Conservation (phyloP, 2,888 invertebrate species). For the Brenthis hecate region DNA sequence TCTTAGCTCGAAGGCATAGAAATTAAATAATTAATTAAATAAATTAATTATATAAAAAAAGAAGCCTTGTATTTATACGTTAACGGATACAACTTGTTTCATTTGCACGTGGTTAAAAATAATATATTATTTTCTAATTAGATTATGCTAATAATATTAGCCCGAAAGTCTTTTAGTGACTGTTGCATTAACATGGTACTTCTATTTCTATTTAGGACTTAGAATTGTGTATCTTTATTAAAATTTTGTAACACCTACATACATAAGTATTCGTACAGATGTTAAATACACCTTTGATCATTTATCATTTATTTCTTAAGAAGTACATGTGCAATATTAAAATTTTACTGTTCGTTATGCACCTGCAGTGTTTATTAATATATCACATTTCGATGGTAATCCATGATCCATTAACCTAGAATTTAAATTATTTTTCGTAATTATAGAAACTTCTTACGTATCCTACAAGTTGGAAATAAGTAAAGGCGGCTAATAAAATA, state of each 20-base stretch:
- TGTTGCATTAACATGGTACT: too few species aligned
- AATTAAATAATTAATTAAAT: too few species aligned
- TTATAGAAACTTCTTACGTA: slow-evolving; percentile 6
- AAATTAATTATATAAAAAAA: too few species aligned
- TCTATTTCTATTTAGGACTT: too few species aligned
- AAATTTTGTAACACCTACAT: neutral
- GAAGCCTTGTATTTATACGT: too few species aligned
- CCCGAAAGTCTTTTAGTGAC: too few species aligned
- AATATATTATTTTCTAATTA: too few species aligned
- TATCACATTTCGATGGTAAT: neutral
- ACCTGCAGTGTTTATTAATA: slow-evolving; percentile 5
- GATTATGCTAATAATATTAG: too few species aligned
- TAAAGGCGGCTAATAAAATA: slow-evolving; percentile 18
- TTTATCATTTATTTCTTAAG: neutral
- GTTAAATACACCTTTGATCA: slow-evolving; percentile 9
- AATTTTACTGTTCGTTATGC: neutral
- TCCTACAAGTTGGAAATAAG: slow-evolving; percentile 1
- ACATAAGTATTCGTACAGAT: slow-evolving; percentile 2
- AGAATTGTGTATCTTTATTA: too few species aligned
- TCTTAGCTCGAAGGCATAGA: too few species aligned
- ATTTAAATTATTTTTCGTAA: slow-evolving; percentile 6
- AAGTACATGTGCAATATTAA: neutral
- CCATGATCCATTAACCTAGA: slow-evolving; percentile 16
- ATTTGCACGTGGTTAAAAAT: too few species aligned
- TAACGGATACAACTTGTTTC: too few species aligned